phyloP scores from a whole-genome alignment of 1,140 invertebrate species.

The Tetramorium alpestre region DNA sequence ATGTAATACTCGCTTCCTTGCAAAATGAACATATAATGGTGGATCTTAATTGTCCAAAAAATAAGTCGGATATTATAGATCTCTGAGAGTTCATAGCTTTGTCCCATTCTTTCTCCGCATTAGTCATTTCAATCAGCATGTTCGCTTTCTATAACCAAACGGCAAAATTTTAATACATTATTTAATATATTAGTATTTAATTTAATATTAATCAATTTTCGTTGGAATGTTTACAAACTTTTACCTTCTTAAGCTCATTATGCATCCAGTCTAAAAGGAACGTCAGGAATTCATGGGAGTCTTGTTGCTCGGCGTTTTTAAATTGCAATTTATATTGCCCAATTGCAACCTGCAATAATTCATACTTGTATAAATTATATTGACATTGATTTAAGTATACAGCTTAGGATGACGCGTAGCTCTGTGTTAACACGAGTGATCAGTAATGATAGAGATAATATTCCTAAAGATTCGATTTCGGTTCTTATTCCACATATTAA shows the following conservation, averaged over 20 bases:
- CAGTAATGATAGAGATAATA: no score
- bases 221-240: neutral
- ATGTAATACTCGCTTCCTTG: constrained; percentile 92
- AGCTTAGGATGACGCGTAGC: neutral
- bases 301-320: constrained; percentile 95
- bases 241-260: constrained; percentile 92
- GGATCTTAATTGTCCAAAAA: constrained; percentile 95
- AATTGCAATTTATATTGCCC: constrained; percentile 92
- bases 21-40: constrained; percentile 93
- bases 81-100: constrained; percentile 90
- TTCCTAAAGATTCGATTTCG: no score
- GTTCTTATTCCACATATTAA: no score
- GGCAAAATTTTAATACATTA: neutral
- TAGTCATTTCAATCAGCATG: constrained; percentile 69
- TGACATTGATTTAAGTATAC: neutral
- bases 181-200: constrained; percentile 28
- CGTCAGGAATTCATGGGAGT: constrained; percentile 97
- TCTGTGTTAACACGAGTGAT: no score
- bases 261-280: constrained; percentile 96
- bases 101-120: constrained; percentile 90
- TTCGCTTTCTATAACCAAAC: constrained; percentile 67
- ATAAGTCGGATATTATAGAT: constrained; percentile 93
- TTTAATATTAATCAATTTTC: neutral
- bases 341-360: constrained; percentile 87
- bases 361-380: constrained; percentile 52